Base-by-base conservation (phyloP, 2,113 vertebrate genomes). In the Crotalus tigris region DNA sequence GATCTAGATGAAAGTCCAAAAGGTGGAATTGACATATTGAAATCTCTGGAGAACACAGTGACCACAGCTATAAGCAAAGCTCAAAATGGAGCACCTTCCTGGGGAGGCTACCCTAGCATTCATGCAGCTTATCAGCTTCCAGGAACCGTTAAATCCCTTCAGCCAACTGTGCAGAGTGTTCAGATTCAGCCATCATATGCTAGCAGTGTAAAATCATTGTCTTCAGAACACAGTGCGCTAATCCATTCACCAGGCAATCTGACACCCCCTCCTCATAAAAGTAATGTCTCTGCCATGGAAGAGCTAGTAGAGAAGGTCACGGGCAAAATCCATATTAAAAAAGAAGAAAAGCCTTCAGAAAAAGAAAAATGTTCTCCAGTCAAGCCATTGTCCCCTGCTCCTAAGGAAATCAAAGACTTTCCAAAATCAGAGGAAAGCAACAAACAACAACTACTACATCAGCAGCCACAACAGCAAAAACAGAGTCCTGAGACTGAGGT, bases 101-200 rank as follows among this genome's bases (percentile, higher is more conserved):
- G 99, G 99, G 99, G 99, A 4, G 99, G 99, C 49, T 99, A 99
- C 96, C 98, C 99, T 91, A 99, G 99, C 96, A 99, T 99, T 96
- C 99, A 99, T 26, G 99, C 99, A 0, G 99, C 99, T 93, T 99
- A 99, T 97, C 99, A 99, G 97, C 98, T 99, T 93, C 99, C 99
- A 0, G 98, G 99, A 88, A 94, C 98, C 2, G 96, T 98, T 64
- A 99, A 99, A 96, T 97, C 98, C 3, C 97, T 98, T n/a, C 97
- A 98, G n/a, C 93, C 98, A 0, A 81, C 98, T 0, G 98, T 98
- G 90, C 98, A 99, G 97, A 98, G 98, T 0, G 97, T 98, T 93
- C 99, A 99, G 85, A 97, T 99, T 96, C 99, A 99, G 95, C 98
- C 99, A 0, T 98, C 99, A 46, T 99, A 98, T 0, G 98, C 98